Percentiles rank a stretch among this genome's conserved stretches.
Conservation (phyloP, 2,888 invertebrate genomes). For the Idaea aversata region DNA sequence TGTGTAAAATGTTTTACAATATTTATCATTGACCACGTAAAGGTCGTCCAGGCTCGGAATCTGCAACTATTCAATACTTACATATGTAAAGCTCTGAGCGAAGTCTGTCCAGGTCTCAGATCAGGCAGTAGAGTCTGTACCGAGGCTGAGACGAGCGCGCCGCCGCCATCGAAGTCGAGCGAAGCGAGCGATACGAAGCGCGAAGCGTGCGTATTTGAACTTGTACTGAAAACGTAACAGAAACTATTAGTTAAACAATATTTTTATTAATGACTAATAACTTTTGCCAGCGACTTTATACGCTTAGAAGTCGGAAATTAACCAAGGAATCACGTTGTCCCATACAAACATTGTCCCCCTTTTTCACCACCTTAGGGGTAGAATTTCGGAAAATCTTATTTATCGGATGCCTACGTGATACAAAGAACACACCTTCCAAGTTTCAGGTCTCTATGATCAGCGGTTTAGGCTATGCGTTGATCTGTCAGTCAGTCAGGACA, state of each 20-base stretch:
- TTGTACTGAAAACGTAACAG: slow-evolving; percentile 82
- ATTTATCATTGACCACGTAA: no score
- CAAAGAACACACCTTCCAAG: no score
- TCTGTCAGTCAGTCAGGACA: no score
- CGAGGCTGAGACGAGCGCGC: slow-evolving; percentile 93
- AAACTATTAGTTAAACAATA: background rate
- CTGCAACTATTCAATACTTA: slow-evolving; percentile 37
- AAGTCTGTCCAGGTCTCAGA: slow-evolving; percentile 80
- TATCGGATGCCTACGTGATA: no score
- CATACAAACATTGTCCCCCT: no score
- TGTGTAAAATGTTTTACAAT: no score
- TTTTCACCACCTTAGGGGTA: no score
- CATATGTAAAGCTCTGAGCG: slow-evolving; percentile 74
- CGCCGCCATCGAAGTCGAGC: slow-evolving; percentile 96
- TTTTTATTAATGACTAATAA: background rate
- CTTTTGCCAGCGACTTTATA: background rate
- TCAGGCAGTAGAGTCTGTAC: slow-evolving; percentile 93
- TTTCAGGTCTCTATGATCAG: no score
- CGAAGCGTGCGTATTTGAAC: slow-evolving; percentile 92
- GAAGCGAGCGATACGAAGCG: slow-evolving; percentile 95
- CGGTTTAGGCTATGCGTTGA: no score
- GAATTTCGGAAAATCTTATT: no score
- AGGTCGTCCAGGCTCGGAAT: background rate
- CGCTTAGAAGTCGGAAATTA: background rate
- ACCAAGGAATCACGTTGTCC: background rate